Base-by-base conservation (phyloP, 2,888 invertebrate species). In the Sclerodermus sp. region DNA sequence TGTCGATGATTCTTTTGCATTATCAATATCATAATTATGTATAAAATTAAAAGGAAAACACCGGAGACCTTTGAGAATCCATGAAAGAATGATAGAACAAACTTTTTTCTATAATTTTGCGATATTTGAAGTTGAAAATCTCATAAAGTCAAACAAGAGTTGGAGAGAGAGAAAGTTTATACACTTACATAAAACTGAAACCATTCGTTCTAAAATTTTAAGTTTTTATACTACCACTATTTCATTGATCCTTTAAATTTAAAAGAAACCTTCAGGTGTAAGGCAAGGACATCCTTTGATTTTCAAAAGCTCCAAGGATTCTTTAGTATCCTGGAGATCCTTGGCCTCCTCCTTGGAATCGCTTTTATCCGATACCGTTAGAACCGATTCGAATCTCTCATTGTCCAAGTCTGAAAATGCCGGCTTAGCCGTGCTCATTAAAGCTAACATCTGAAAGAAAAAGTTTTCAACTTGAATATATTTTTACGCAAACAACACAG, bases 261-360 rank as follows among this genome's bases (percentile, higher is more conserved):
- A 40, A 23, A 17, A 38, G 41, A 36, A 60, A 75, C 77, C 75
- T 58, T 68, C 67, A 1, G 71, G 58, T 30, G 71, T 66, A 10
- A 73, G 57, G 17, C 62, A 61, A 2, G 70, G 63, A 39, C 58
- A 64, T 41, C 65, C 70, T 47, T 69, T 68, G 41, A 71, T 59
- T 14, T 67, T 64, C 17, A 73, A 50, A 16, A 74, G 62, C 47
- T 71, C 67, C 10, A 73, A 60, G 14, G 60, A 42, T n/a, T 48
- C 31, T 6, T 49, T 57, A 2, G 55, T 55, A 6, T 52, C 57
- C 14, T 30, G 32, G 4, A 10, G 39, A 40, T 54, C 62, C 17
- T 67, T 50, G 16, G 58, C 64, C 29, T 69, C 55, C 8, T 55
- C 56, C 12, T 56, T 53, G 16, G 62, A 51, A 8, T 64, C 60